phyloP scores from a whole-genome alignment of 2,888 invertebrate genomes.

The Drosophila tanythrix region DNA sequence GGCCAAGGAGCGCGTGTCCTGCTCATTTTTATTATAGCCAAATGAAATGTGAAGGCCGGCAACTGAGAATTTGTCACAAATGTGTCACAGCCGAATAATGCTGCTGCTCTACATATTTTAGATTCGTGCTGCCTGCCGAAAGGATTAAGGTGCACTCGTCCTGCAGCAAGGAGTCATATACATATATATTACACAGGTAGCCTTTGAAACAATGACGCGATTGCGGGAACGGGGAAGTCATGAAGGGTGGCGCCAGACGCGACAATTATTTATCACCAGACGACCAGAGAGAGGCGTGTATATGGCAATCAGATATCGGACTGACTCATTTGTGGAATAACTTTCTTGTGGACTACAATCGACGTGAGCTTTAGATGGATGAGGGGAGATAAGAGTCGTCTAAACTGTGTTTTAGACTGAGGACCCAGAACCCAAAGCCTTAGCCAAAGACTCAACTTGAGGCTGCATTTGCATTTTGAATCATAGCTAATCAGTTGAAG shows the following conservation, averaged over 20 bases:
- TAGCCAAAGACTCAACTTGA: background rate
- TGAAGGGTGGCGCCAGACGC: conserved; percentile 28
- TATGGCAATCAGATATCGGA: no score
- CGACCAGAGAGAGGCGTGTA: background rate
- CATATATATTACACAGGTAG: conserved; percentile 56
- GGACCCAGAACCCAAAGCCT: background rate
- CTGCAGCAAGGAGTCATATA: conserved; percentile 32
- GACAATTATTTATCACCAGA: conserved; percentile 8
- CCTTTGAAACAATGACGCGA: background rate
- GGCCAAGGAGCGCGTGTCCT: conserved; percentile 13
- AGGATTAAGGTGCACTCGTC: conserved; percentile 54
- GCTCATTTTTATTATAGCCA: conserved; percentile 28
- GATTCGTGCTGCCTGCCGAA: conserved; percentile 18
- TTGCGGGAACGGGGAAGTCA: conserved; percentile 5
- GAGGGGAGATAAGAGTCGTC: no score
- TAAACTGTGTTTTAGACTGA: background rate
- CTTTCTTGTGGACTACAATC: no score
- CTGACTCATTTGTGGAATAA: no score
- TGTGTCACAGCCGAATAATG: conserved; percentile 12
- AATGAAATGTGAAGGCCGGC: conserved; percentile 48
- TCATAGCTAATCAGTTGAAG: background rate
- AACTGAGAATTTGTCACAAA: conserved; percentile 8
- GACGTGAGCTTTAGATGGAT: no score
- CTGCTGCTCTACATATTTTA: conserved; percentile 14
- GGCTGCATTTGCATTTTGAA: no score